Percentiles rank a stretch among this genome's conserved stretches.
Evolutionary conservation across 2,888 invertebrate genomes (phyloP).

Genomic region (Philaethria dido): DNA sequence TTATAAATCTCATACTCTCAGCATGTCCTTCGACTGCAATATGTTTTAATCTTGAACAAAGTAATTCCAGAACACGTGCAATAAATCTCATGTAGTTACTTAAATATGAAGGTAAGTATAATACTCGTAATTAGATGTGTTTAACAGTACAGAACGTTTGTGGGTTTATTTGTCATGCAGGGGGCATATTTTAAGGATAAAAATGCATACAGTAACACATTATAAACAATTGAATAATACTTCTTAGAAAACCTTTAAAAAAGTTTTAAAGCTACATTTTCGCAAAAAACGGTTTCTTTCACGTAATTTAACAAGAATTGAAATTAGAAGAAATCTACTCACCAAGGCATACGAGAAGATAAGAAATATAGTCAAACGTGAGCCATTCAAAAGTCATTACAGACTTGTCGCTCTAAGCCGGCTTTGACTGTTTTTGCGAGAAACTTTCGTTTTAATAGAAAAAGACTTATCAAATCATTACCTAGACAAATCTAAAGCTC

Average conservation of each 20-base stretch:
- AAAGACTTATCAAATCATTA: no score
- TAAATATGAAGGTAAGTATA: no score
- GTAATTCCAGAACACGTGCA: not conserved
- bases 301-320: not conserved
- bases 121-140: no score
- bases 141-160: no score
- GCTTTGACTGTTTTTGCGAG: not conserved
- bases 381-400: conserved; percentile 15
- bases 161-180: no score
- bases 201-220: no score
- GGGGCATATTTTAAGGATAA: no score
- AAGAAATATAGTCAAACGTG: not conserved
- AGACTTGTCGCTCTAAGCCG: conserved; percentile 6
- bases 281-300: no score
- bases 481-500: no score
- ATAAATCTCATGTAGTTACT: not conserved
- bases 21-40: conserved; percentile 3
- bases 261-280: no score
- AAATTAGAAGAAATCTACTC: not conserved
- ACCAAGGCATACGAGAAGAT: not conserved
- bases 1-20: conserved; percentile 6
- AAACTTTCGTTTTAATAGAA: not conserved
- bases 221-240: no score
- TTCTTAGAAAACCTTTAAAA: no score
- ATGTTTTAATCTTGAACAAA: not conserved